A percentile compares a stretch with the other conserved stretches of the same genome.
These are phyloP conservation scores for Hiodon alosoides DNA, from an alignment of 2,113 vertebrate genomes.

Conservation along the genomic window DNA sequence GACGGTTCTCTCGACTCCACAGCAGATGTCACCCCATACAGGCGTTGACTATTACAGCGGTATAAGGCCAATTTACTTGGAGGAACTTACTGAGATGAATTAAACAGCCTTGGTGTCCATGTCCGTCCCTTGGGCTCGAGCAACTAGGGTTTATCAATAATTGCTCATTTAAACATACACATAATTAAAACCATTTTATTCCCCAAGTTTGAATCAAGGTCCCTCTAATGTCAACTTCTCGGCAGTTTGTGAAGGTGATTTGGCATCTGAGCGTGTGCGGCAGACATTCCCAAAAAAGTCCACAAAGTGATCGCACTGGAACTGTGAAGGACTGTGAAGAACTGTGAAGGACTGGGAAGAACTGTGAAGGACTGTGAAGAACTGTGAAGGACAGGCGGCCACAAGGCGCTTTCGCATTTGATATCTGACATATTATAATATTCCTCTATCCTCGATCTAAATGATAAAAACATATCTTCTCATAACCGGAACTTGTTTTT, in stretches of 20 bases:
- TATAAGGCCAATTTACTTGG: conserved; percentile 35
- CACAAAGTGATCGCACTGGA: background rate
- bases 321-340: too few species aligned
- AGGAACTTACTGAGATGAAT: conserved; percentile 33
- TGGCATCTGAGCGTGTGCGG: conserved; percentile 26
- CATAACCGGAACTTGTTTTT: too few species aligned
- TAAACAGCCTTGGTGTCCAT: conserved; percentile 28
- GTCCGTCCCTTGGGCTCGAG: conserved; percentile 31
- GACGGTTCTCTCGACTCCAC: background rate
- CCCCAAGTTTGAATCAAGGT: conserved; percentile 44
- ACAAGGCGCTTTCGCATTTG: too few species aligned
- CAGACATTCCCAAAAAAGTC: background rate
- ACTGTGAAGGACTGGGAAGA: too few species aligned
- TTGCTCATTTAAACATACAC: conserved; percentile 44
- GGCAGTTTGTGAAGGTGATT: conserved; percentile 32
- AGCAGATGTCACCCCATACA: conserved; percentile 15
- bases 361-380: too few species aligned
- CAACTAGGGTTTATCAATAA: conserved; percentile 44
- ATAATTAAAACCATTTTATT: conserved; percentile 43
- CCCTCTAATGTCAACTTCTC: conserved; percentile 41
- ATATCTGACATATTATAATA: too few species aligned
- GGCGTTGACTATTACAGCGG: conserved; percentile 19
- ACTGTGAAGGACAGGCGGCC: too few species aligned
- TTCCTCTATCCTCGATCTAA: too few species aligned
- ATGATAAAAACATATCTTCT: too few species aligned